Conservation (phyloP, 2,888 invertebrate species). For the Dryobota labecula region DNA sequence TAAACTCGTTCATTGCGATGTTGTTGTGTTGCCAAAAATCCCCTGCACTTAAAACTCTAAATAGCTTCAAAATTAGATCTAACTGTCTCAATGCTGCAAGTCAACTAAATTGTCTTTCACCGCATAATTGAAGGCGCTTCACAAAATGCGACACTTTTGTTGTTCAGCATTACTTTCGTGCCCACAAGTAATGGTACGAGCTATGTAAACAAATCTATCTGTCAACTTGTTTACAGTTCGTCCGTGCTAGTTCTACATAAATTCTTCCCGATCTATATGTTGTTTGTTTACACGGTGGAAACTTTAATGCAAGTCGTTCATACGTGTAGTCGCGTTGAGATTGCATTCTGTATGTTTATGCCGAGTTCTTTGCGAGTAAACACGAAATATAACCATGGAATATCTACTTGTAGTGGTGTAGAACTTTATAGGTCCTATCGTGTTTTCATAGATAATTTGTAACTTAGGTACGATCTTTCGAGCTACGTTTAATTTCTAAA, state of each 20-base stretch:
- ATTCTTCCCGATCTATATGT: conserved; percentile 52
- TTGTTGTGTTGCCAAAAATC: background rate
- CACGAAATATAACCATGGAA: conserved; percentile 20
- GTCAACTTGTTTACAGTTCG: conserved; percentile 61
- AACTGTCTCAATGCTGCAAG: conserved; percentile 34
- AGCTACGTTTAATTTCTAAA: background rate
- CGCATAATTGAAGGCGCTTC: conserved; percentile 44
- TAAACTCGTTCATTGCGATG: background rate
- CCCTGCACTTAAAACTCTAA: background rate
- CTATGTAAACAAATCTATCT: conserved; percentile 55
- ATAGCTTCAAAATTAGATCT: conserved; percentile 31
- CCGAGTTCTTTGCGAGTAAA: conserved; percentile 42
- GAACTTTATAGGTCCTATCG: conserved; percentile 14
- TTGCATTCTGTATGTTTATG: conserved; percentile 48
- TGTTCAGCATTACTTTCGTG: conserved; percentile 31
- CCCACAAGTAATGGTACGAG: conserved; percentile 41
- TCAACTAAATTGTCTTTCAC: conserved; percentile 37
- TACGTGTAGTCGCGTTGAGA: conserved; percentile 51
- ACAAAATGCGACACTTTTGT: conserved; percentile 41
- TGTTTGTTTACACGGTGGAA: conserved; percentile 50
- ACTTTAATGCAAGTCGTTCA: conserved; percentile 54
- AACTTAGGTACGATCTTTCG: background rate
- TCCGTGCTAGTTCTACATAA: conserved; percentile 52
- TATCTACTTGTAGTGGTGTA: conserved; percentile 3
- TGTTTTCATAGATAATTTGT: conserved; percentile 6